Percentiles rank a stretch among this genome's conserved stretches.
phyloP scores from a whole-genome alignment of 2,888 invertebrate genomes.

The Drosophila neoperkinsi region DNA sequence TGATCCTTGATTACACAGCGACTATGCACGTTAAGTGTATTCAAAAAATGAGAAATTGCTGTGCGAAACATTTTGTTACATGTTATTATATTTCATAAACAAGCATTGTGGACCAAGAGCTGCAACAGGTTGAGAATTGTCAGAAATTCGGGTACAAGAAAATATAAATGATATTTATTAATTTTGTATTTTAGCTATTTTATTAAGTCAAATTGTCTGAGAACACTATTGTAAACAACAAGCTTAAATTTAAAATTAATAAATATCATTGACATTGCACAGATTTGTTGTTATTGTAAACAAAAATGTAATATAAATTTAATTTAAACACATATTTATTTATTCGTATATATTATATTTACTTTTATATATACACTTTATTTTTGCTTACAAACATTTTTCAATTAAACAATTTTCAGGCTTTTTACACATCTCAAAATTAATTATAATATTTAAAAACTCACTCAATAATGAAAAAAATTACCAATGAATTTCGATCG shows the following conservation, averaged over 20 bases:
- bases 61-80: not conserved
- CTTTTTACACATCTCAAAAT: not conserved
- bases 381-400: not conserved
- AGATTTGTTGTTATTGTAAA: too few species aligned
- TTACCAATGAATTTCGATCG: not conserved
- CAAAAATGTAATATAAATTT: not conserved
- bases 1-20: slow-evolving; percentile 16
- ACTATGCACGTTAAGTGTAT: slow-evolving; percentile 35
- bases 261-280: not conserved
- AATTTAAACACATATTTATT: not conserved
- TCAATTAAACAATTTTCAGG: not conserved
- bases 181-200: not conserved
- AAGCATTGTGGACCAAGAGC: not conserved
- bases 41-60: slow-evolving; percentile 23
- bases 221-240: not conserved
- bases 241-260: not conserved
- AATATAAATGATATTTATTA: not conserved
- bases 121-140: not conserved
- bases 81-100: not conserved
- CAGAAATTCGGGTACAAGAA: not conserved
- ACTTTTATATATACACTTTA: too few species aligned
- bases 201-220: not conserved
- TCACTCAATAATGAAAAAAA: not conserved
- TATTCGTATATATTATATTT: not conserved
- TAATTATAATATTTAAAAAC: not conserved